Base-by-base conservation (phyloP, 2,888 invertebrate species). In the Drosophila affinis region DNA sequence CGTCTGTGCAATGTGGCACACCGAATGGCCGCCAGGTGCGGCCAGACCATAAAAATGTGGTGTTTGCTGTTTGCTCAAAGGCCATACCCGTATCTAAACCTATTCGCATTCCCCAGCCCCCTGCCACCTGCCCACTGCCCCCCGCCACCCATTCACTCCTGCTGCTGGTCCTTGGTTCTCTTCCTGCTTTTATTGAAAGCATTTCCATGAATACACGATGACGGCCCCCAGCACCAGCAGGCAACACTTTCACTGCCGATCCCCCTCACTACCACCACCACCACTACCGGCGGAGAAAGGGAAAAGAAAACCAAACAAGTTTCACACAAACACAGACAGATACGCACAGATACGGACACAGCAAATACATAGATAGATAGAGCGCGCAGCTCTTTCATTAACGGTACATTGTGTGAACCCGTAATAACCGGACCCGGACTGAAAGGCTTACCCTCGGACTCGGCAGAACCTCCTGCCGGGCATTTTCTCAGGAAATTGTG, bases 171-270 rank as follows among this genome's bases (percentile, higher is more conserved):
- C 63, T 58, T 34, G 34, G 32, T 34, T 24, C 63, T 79, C 74
- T 58, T 71, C 63, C 72, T 63, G 63, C 47, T 73, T 74, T 67
- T 62, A 64, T 75, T 68, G 72, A 80, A 76, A 79, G 51, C 67
- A 69, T 76, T 87, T 75, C 61, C 75, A 86, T 86, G 82, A 87
- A 87, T 87, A 81, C 73, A 48, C 76, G 64, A 83, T 81, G 75
- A 83, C 67, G 64, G 39, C 59, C 62, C 58, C 60, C 64, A 29
- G 29, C n/a, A 47, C 47, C 34, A 46, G 59, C 51, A 46, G 58
- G 51, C 67, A 84, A 77, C 81, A 87, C 87, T 84, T 86, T 86
- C 85, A 82, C 85, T 87, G 34, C 34, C 12, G 34, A 5, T 2
- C 34, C 12, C 32, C 21, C 21, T 21, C 21, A 21, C 21, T 3